Evolutionary conservation across 2,113 vertebrate species (phyloP).

Genomic region (Lontra canadensis): DNA sequence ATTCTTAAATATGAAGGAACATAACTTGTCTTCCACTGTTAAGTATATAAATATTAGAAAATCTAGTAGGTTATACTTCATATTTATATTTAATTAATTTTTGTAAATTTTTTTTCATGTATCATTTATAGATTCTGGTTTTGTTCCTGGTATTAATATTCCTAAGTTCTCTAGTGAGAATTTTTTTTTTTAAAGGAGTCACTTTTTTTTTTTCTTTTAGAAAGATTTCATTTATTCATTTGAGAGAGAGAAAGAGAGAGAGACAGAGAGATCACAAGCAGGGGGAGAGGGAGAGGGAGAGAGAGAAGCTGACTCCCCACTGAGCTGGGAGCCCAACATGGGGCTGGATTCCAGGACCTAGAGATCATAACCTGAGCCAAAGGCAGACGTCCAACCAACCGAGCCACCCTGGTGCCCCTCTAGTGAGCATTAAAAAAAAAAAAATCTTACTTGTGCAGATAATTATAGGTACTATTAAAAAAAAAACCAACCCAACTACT

Average conservation of each 20-base stretch:
- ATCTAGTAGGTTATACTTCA: neutral
- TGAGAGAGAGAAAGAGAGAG: too few relatives aligned
- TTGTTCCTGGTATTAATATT: neutral
- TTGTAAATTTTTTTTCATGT: neutral
- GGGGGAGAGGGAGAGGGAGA: too few relatives aligned
- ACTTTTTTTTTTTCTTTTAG: too few relatives aligned
- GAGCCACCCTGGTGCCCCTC: too few relatives aligned
- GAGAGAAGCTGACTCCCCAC: too few relatives aligned
- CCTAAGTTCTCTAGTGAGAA: neutral
- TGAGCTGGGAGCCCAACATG: too few relatives aligned
- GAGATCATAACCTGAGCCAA: too few relatives aligned
- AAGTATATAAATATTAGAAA: neutral
- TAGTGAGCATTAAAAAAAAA: neutral
- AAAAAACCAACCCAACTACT: neutral
- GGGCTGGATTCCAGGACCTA: too few relatives aligned
- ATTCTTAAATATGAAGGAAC: neutral
- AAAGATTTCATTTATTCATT: too few relatives aligned
- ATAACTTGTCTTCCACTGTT: constrained; percentile 6
- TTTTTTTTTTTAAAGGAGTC: neutral
- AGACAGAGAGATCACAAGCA: too few relatives aligned
- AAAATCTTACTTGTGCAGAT: neutral
- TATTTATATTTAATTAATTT: constrained; percentile 12
- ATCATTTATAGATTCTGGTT: neutral
- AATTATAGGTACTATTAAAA: neutral
- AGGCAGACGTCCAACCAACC: too few relatives aligned